Base-by-base conservation (phyloP, 2,888 invertebrate genomes). In the Trachelus stipa region DNA sequence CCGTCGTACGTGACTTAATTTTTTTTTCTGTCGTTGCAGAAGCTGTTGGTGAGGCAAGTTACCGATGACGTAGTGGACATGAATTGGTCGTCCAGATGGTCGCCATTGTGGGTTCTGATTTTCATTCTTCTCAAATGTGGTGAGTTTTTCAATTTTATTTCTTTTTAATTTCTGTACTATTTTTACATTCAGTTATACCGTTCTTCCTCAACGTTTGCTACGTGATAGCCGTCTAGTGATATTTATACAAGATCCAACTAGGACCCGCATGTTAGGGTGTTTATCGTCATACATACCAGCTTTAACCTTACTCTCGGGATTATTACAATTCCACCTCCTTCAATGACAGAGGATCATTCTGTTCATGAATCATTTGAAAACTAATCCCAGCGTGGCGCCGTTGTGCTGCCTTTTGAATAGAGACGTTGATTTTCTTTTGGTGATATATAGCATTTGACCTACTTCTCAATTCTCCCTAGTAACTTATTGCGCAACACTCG, bases 41-140 rank as follows among this genome's bases (percentile, higher is more conserved):
- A 78, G 81, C 82, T 83, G 85, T 83, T 81, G 81, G 79, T 78
- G 83, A 79, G 82, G 82, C 76, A 79, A 84, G 84, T 83, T 82
- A 88, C 89, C 87, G 84, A 90, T 90, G 91, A 90, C 86, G 87
- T 81, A 86, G 87, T 87, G 90, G 91, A 91, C 88, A 91, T 91
- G 91, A 91, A 84, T 89, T 87, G 90, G 89, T 88, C 86, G 87
- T 88, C 87, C 85, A 88, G 86, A 88, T 90, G 90, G 89, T 87
- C 87, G 85, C 87, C 86, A 83, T 82, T 90, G 85, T 87, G 88
- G 88, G 85, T 89, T 85, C 85, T 91, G 79, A 88, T 89, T 88
- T 88, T 89, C 85, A 87, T 89, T 86, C 85, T 90, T 80, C 85
- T 91, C 82, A 88, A 88, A 86, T 89, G 87, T 80, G 89, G 91